Evolutionary conservation across 2,888 invertebrate genomes (phyloP).

Genomic region (Panopea generosa): DNA sequence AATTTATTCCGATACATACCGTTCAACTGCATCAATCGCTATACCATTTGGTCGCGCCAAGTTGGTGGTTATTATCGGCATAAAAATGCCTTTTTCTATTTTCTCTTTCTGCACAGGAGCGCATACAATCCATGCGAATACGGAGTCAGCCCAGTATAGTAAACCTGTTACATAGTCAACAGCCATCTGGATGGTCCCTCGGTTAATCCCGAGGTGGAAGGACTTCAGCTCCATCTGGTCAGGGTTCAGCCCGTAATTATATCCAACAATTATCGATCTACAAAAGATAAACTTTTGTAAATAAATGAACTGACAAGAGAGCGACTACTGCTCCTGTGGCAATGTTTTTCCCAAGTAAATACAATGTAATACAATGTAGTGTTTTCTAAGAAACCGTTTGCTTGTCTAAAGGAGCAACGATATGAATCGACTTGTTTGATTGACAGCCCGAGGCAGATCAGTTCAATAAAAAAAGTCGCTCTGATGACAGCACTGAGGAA

Average conservation of each 20-base stretch:
- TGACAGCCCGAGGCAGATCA: too few relatives aligned
- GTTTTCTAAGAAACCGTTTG: too few relatives aligned
- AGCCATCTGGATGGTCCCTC: constrained; percentile 32
- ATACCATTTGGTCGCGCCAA: constrained; percentile 36
- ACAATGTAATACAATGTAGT: too few relatives aligned
- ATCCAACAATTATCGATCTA: constrained; percentile 11
- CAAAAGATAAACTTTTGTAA: constrained; percentile 1
- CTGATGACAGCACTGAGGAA: too few relatives aligned
- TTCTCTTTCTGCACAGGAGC: constrained; percentile 27
- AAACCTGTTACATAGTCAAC: constrained; percentile 43
- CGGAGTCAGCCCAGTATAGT: constrained; percentile 38
- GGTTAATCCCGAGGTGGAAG: constrained; percentile 23
- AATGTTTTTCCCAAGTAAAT: too few relatives aligned
- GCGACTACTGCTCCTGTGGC: not conserved
- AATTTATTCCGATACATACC: too few relatives aligned
- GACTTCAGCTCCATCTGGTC: not conserved
- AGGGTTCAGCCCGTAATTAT: constrained; percentile 14
- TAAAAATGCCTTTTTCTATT: constrained; percentile 17
- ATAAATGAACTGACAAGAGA: too few relatives aligned
- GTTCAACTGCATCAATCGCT: constrained; percentile 36
- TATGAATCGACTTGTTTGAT: too few relatives aligned
- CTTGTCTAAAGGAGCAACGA: too few relatives aligned
- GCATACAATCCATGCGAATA: constrained; percentile 18
- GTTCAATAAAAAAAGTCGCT: too few relatives aligned
- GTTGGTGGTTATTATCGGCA: constrained; percentile 9